Conservation (phyloP, 1,140 invertebrate species). For the Temnothorax nylanderi region DNA sequence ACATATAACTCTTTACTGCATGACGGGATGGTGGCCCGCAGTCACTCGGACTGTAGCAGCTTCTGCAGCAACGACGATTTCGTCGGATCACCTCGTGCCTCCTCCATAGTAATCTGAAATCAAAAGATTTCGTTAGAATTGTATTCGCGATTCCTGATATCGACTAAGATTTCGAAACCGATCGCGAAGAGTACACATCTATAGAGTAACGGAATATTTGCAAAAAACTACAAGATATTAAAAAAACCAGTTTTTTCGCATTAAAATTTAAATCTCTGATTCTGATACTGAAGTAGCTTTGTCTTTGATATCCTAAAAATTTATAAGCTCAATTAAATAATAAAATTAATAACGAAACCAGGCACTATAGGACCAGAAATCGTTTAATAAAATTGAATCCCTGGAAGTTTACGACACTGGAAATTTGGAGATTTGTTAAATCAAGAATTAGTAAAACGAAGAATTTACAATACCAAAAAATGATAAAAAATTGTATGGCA, state of each 20-base stretch:
- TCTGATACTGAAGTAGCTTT: background rate
- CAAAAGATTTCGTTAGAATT: background rate
- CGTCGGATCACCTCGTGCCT: conserved; percentile 89
- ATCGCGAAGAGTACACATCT: conserved; percentile 10
- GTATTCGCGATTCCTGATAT: background rate
- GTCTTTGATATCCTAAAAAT: background rate
- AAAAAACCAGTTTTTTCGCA: background rate
- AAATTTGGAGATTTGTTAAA: background rate
- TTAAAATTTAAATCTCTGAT: background rate
- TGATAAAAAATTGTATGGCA: background rate
- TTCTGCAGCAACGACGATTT: conserved; percentile 92
- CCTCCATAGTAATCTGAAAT: conserved; percentile 91
- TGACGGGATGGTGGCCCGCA: conserved; percentile 78
- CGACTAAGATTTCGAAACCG: conserved; percentile 4
- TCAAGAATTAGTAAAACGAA: background rate
- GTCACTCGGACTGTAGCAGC: conserved; percentile 90
- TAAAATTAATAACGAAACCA: background rate
- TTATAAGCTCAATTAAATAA: background rate
- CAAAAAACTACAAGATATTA: conserved; percentile 5
- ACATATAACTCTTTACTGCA: conserved; percentile 81
- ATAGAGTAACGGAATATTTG: background rate
- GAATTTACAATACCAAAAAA: conserved; percentile 3
- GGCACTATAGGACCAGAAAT: background rate
- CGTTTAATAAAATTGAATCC: background rate
- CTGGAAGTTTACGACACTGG: background rate